Evolutionary conservation across 1,140 invertebrate species (phyloP).

Genomic region (Aleiodes sp.): DNA sequence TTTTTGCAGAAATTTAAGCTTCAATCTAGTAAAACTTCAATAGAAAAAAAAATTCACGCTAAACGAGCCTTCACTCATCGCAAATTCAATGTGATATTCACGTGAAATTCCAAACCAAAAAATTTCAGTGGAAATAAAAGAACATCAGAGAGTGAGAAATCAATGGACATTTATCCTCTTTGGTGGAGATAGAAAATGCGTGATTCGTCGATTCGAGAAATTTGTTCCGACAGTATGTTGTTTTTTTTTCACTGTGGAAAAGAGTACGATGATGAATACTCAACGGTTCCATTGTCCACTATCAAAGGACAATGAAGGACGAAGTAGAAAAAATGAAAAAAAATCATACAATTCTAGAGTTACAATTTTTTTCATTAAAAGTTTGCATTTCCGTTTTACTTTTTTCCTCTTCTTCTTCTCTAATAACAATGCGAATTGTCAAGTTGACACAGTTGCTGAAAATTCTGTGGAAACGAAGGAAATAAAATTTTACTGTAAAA

Average conservation of each 20-base stretch:
- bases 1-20: too few species aligned
- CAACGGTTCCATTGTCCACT: neutral
- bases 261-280: neutral
- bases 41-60: too few species aligned
- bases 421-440: too few species aligned
- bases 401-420: too few species aligned
- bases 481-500: too few species aligned
- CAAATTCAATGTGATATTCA: neutral
- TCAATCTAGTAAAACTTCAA: too few species aligned
- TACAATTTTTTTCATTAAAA: neutral
- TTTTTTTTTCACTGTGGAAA: neutral
- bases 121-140: neutral
- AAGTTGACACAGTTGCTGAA: too few species aligned
- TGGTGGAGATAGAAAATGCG: neutral
- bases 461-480: too few species aligned
- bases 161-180: neutral
- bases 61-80: too few species aligned
- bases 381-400: neutral
- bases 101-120: neutral
- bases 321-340: neutral
- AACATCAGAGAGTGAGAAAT: neutral
- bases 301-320: neutral
- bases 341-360: neutral
- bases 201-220: neutral
- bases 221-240: constrained; percentile 7